Percentiles rank a stretch among this genome's conserved stretches.
phyloP scores from a whole-genome alignment of 2,113 vertebrate genomes.

The Phainopepla nitens region DNA sequence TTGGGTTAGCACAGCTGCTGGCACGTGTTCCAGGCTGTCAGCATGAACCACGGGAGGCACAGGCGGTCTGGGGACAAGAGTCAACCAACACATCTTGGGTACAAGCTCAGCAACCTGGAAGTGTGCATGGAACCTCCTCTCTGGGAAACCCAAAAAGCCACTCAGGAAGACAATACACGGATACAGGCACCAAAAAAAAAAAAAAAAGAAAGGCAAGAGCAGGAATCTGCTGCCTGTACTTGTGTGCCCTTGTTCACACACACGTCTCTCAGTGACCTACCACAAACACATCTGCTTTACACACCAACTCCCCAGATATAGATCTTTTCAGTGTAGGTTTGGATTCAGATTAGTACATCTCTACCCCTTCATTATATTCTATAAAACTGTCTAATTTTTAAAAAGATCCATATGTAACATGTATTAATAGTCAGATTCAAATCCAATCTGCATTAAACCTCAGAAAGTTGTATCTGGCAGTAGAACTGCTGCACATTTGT shows the following conservation, averaged over 20 bases:
- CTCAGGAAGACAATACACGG: background rate
- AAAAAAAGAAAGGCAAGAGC: background rate
- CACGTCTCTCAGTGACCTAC: background rate
- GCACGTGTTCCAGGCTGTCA: fast-evolving
- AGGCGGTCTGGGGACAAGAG: fast-evolving
- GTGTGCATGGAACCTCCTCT: background rate
- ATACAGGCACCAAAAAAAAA: background rate
- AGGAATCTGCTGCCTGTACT: background rate
- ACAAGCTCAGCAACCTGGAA: background rate
- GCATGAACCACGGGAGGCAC: fast-evolving
- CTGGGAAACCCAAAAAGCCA: background rate
- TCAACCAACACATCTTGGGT: background rate
- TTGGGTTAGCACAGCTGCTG: background rate
- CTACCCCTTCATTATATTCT: background rate
- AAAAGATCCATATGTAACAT: constrained; percentile 6
- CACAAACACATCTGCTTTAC: background rate
- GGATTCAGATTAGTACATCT: background rate
- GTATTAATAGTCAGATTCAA: constrained; percentile 42
- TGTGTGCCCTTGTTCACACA: background rate
- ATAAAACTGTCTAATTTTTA: constrained; percentile 32
- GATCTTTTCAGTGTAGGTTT: background rate
- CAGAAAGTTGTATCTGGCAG: constrained; percentile 59
- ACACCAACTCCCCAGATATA: background rate
- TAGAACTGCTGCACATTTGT: constrained; percentile 28
- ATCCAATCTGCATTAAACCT: constrained; percentile 45